phyloP scores from a whole-genome alignment of 2,113 vertebrate genomes.

The Rhinichthys klamathensis region DNA sequence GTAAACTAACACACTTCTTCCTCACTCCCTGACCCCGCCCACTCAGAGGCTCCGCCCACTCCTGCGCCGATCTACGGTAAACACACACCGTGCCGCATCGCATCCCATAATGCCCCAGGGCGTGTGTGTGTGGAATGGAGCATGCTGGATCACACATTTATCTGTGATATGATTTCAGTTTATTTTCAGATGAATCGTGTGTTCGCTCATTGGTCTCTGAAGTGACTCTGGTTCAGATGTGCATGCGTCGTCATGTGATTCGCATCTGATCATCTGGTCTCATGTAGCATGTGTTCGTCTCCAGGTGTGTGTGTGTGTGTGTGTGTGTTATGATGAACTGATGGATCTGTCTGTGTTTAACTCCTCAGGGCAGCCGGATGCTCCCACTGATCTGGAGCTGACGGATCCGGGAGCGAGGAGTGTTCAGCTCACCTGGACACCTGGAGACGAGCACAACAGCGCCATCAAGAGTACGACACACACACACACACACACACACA shows the following conservation, averaged over 20 bases:
- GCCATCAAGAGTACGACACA: conserved; percentile 85
- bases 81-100: conserved; percentile 40
- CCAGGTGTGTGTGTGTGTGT: too few species aligned
- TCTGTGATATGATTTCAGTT: background rate
- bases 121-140: conserved; percentile 45
- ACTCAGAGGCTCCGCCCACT: conserved; percentile 90
- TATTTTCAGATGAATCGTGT: too few species aligned
- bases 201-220: too few species aligned
- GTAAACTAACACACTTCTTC: conserved; percentile 72
- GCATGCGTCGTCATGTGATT: background rate
- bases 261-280: background rate
- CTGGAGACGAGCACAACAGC: conserved; percentile 93
- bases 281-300: too few species aligned
- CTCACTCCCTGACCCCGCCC: conserved; percentile 82
- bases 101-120: conserved; percentile 55
- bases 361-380: conserved; percentile 86
- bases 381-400: conserved; percentile 92
- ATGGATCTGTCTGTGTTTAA: conserved; percentile 2
- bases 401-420: conserved; percentile 87
- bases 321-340: too few species aligned
- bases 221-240: too few species aligned
- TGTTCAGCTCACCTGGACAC: conserved; percentile 89
- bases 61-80: conserved; percentile 93
- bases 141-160: background rate
- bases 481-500: background rate